Conservation (phyloP, 2,888 invertebrate species). For the Alloplasta piceator region DNA sequence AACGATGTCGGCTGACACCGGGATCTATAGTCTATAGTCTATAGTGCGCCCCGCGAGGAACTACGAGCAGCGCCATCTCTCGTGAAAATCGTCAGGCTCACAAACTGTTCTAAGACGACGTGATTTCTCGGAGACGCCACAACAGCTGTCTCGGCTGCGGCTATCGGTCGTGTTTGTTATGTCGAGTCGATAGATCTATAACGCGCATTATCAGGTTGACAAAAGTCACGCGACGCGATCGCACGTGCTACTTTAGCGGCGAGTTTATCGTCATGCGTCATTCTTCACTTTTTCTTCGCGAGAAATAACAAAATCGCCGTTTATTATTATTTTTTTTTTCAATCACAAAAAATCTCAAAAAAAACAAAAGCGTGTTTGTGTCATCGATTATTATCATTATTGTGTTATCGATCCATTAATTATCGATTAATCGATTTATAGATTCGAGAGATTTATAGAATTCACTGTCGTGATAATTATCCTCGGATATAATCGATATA, state of each 20-base stretch:
- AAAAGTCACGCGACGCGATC: constrained; percentile 16
- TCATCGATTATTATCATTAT: background rate
- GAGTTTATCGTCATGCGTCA: background rate
- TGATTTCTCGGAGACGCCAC: constrained; percentile 44
- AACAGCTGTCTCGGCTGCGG: constrained; percentile 57
- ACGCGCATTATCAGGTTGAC: background rate
- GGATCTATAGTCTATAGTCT: too few relatives aligned
- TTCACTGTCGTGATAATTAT: too few relatives aligned
- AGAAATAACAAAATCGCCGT: background rate
- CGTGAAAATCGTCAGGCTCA: constrained; percentile 59
- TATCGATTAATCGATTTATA: background rate
- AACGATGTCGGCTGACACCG: too few relatives aligned
- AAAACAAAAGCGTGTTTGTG: background rate
- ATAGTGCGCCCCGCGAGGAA: constrained; percentile 16
- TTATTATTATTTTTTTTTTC: too few relatives aligned
- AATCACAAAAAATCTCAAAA: background rate
- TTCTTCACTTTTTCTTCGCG: background rate
- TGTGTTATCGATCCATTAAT: background rate
- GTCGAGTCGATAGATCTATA: background rate
- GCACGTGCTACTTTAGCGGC: constrained; percentile 18
- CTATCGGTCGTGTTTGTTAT: constrained; percentile 30
- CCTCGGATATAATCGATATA: too few relatives aligned
- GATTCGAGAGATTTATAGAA: background rate
- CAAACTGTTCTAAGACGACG: constrained; percentile 50
- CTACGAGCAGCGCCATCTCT: constrained; percentile 67